These are phyloP conservation scores for Tiphia femorata DNA, from an alignment of 2,888 invertebrate species.

Conservation along the genomic window DNA sequence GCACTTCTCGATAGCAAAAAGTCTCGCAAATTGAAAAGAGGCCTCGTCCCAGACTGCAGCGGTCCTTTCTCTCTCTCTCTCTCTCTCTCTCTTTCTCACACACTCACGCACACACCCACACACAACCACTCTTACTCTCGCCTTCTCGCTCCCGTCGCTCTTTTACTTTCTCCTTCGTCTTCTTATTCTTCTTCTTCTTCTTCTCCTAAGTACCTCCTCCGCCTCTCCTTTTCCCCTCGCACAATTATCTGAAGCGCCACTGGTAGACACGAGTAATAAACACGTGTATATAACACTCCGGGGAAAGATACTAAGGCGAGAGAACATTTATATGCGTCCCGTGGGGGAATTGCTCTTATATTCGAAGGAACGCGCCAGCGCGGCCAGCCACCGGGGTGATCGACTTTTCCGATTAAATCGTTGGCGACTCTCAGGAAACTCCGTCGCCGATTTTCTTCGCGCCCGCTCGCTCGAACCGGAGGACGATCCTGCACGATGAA, in stretches of 20 bases:
- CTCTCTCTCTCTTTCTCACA: constrained; percentile 11
- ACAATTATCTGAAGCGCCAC: constrained; percentile 25
- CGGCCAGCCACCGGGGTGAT: constrained; percentile 28
- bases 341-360: constrained; percentile 22
- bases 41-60: constrained; percentile 23
- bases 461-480: not conserved
- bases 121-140: not conserved
- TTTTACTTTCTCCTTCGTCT: not conserved
- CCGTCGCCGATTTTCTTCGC: not conserved
- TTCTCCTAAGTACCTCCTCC: not conserved
- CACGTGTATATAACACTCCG: constrained; percentile 29
- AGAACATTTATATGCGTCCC: constrained; percentile 14
- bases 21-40: constrained; percentile 30
- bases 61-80: constrained; percentile 11
- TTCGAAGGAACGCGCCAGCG: constrained; percentile 15
- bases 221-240: constrained; percentile 15
- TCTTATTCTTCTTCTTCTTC: not conserved
- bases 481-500: not conserved
- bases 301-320: constrained; percentile 32
- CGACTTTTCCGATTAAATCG: constrained; percentile 30
- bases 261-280: constrained; percentile 29
- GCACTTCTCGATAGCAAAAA: constrained; percentile 24
- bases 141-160: constrained; percentile 5
- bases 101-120: too few relatives aligned
- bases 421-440: not conserved